Percentiles rank a stretch among this genome's conserved stretches.
Evolutionary conservation across 2,113 vertebrate species (phyloP).

Genomic region (Myotis brandtii): DNA sequence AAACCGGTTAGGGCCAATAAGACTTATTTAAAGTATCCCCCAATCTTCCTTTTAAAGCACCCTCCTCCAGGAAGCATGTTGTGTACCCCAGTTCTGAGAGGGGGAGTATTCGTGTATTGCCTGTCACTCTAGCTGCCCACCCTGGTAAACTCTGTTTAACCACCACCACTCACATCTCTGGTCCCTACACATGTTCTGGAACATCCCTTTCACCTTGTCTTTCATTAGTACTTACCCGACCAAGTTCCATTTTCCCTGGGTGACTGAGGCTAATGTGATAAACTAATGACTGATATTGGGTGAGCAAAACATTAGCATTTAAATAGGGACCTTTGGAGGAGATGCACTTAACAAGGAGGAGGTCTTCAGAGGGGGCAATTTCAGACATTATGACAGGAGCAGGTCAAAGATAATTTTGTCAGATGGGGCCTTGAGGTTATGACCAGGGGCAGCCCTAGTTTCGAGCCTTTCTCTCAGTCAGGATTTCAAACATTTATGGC

Average conservation of each 20-base stretch:
- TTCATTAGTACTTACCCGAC: slow-evolving; percentile 63
- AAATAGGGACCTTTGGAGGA: slow-evolving; percentile 66
- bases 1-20: too few species aligned
- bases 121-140: background rate
- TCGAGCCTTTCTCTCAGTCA: slow-evolving; percentile 62
- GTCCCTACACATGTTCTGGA: slow-evolving; percentile 37
- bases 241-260: slow-evolving; percentile 72
- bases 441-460: slow-evolving; percentile 7
- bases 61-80: background rate
- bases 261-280: slow-evolving; percentile 75
- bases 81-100: background rate
- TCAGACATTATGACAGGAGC: slow-evolving; percentile 51
- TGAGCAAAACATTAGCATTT: slow-evolving; percentile 74
- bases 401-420: slow-evolving; percentile 74
- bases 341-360: slow-evolving; percentile 53
- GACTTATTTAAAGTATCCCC: background rate
- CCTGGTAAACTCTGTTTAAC: background rate
- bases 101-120: background rate
- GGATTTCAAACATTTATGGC: slow-evolving; percentile 58
- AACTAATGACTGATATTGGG: slow-evolving; percentile 72
- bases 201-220: slow-evolving; percentile 62
- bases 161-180: background rate
- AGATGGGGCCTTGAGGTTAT: slow-evolving; percentile 41
- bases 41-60: background rate
- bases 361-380: slow-evolving; percentile 60